Conservation (phyloP, 2,797 vertebrate species). For the Manis pentadactyla region DNA sequence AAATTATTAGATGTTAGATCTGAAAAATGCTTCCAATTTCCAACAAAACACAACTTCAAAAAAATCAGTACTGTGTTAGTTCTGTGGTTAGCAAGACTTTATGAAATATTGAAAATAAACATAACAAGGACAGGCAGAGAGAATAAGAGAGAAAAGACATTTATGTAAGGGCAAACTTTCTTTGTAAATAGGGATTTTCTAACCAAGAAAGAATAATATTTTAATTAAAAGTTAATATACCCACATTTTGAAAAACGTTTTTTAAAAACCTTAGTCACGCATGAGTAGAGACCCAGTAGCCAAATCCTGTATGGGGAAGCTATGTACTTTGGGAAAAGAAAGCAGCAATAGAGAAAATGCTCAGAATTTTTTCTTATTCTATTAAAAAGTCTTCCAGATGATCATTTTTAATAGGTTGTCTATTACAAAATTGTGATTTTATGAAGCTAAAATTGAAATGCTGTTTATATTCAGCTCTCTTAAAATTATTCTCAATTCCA, state of each 20-base stretch:
- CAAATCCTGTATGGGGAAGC: background rate
- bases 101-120: constrained; percentile 59
- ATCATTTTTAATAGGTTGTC: constrained; percentile 3
- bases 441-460: constrained; percentile 27
- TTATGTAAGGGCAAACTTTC: background rate
- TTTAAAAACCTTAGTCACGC: background rate
- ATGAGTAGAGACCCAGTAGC: background rate
- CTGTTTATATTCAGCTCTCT: background rate
- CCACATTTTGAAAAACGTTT: constrained; percentile 51
- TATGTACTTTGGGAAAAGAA: background rate
- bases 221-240: constrained; percentile 53
- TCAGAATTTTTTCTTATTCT: background rate
- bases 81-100: constrained; percentile 59
- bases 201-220: constrained; percentile 58
- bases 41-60: constrained; percentile 57
- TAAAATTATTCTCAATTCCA: background rate
- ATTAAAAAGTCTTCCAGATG: constrained; percentile 16
- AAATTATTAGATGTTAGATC: constrained; percentile 52
- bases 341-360: background rate
- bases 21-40: constrained; percentile 72
- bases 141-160: constrained; percentile 51
- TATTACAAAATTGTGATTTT: constrained; percentile 32
- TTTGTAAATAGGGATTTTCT: constrained; percentile 14
- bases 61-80: constrained; percentile 75
- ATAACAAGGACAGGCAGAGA: background rate